Conservation (phyloP, 64 coral and sea anemone genomes). For the Orbicella faveolata region DNA sequence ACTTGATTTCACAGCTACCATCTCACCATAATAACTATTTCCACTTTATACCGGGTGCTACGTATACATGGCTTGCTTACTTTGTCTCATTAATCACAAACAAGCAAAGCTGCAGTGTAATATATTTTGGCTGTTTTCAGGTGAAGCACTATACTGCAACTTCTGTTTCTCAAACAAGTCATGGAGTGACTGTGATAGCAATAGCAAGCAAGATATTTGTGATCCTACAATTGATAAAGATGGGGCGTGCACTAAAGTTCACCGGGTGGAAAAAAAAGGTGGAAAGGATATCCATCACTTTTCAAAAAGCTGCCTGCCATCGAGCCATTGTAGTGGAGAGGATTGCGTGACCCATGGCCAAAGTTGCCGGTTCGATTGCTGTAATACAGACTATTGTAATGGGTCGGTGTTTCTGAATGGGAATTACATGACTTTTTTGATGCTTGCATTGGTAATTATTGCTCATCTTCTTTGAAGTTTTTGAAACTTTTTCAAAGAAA, state of each 20-base stretch:
- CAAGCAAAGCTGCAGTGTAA: no score
- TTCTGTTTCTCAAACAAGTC: not conserved
- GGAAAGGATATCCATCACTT: not conserved
- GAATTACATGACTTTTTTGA: not conserved
- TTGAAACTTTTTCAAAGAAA: no score
- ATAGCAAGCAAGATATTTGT: not conserved
- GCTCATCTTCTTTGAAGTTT: not conserved
- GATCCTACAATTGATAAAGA: no score
- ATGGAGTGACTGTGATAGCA: not conserved
- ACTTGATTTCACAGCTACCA: no score
- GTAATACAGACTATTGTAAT: slow-evolving; percentile 9
- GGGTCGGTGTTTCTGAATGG: not conserved
- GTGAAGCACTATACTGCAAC: not conserved
- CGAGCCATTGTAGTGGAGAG: not conserved
- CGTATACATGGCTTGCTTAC: no score
- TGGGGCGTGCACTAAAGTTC: not conserved
- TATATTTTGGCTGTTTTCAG: not conserved
- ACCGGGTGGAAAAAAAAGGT: not conserved
- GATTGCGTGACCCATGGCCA: not conserved
- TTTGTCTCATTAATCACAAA: no score
- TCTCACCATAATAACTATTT: no score
- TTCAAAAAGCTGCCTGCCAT: not conserved
- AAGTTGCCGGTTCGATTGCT: not conserved
- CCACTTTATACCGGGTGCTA: no score
- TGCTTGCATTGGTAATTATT: not conserved